These are phyloP conservation scores for Apoderus coryli DNA, from an alignment of 2,888 invertebrate species.

Conservation along the genomic window DNA sequence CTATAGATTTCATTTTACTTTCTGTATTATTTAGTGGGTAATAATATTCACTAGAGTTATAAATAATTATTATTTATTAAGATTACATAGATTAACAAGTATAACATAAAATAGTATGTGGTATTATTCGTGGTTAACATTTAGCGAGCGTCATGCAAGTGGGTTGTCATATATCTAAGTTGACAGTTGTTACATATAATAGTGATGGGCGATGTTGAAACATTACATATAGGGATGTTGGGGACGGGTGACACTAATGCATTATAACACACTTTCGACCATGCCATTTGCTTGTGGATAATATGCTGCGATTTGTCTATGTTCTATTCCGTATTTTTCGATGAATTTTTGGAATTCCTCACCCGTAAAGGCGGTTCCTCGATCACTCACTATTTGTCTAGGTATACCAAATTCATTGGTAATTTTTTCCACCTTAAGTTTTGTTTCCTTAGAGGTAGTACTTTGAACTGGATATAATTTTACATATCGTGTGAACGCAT, in stretches of 20 bases:
- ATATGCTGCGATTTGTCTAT: constrained; percentile 14
- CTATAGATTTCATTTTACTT: too few relatives aligned
- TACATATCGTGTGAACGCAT: constrained; percentile 14
- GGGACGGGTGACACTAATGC: too few relatives aligned
- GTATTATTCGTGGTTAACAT: constrained; percentile 11
- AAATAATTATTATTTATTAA: too few relatives aligned
- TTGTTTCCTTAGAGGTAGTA: constrained; percentile 9
- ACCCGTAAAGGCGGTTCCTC: constrained; percentile 11
- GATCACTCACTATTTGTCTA: constrained; percentile 16
- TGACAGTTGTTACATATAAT: too few relatives aligned
- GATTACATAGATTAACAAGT: too few relatives aligned
- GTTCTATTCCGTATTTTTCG: constrained; percentile 12
- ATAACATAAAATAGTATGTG: too few relatives aligned
- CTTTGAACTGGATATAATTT: constrained; percentile 11
- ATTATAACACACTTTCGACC: constrained; percentile 14
- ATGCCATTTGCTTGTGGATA: constrained; percentile 18
- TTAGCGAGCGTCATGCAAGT: too few relatives aligned
- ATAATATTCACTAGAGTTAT: too few relatives aligned
- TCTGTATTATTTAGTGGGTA: too few relatives aligned
- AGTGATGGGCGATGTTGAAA: too few relatives aligned
- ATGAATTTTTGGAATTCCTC: constrained; percentile 6
- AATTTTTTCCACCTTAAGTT: constrained; percentile 14
- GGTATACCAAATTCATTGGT: constrained; percentile 16
- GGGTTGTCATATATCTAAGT: too few relatives aligned
- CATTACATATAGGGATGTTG: too few relatives aligned